These are phyloP conservation scores for Pterostichus madidus DNA, from an alignment of 2,888 invertebrate species.

Conservation along the genomic window DNA sequence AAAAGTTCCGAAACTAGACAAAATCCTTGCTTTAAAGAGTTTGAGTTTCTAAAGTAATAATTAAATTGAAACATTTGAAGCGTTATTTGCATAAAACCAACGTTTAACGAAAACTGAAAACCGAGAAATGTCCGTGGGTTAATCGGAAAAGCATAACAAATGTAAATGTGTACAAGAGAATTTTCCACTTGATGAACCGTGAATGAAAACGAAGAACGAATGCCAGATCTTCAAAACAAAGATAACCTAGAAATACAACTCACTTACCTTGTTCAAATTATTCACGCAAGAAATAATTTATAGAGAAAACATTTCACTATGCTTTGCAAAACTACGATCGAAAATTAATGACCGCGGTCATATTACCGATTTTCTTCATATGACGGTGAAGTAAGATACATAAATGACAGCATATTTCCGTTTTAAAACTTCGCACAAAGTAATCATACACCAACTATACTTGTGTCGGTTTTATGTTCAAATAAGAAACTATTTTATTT, in stretches of 20 bases:
- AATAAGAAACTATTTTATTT: no score
- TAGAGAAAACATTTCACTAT: no score
- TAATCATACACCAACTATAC: no score
- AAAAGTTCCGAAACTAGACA: background rate
- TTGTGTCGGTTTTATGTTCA: no score
- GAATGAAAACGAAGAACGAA: slow-evolving; percentile 22
- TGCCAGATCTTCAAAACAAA: background rate
- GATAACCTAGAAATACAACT: no score
- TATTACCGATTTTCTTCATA: no score
- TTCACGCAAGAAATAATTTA: background rate
- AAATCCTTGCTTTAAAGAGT: background rate
- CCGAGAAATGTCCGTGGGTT: slow-evolving; percentile 11
- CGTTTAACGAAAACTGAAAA: background rate
- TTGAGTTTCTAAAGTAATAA: slow-evolving; percentile 10
- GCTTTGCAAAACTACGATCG: no score
- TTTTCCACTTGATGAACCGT: slow-evolving; percentile 49
- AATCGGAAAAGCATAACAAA: slow-evolving; percentile 58
- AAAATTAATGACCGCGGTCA: no score
- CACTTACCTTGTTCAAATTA: background rate
- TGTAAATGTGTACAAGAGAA: slow-evolving; percentile 44
- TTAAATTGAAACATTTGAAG: slow-evolving; percentile 27
- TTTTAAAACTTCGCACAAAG: no score
- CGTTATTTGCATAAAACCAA: slow-evolving; percentile 25
- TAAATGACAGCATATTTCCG: no score
- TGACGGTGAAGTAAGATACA: no score